Conservation (phyloP, 2,113 vertebrate species). For the Castor canadensis region DNA sequence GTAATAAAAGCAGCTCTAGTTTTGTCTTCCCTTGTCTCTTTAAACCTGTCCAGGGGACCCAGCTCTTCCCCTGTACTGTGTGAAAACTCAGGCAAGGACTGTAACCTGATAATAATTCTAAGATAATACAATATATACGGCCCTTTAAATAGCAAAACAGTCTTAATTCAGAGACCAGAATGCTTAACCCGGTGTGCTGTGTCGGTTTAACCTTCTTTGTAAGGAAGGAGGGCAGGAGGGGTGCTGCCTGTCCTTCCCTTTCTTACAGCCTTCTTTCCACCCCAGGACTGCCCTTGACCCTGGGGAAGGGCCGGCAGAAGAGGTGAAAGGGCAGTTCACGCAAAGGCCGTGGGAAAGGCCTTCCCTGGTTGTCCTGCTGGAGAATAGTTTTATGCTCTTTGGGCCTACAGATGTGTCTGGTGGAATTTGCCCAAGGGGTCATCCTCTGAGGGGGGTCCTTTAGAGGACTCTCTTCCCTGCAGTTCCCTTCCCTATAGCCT, state of each 20-base stretch:
- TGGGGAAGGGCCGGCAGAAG: not conserved
- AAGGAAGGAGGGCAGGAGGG: no score
- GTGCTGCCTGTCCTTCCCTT: not conserved
- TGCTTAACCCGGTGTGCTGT: fast-evolving
- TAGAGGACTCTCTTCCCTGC: not conserved
- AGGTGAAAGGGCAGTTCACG: no score
- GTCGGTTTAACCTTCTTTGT: not conserved
- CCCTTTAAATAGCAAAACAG: not conserved
- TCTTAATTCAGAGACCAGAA: not conserved
- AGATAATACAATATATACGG: not conserved
- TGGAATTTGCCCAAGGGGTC: not conserved
- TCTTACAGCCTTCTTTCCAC: not conserved
- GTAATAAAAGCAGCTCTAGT: not conserved
- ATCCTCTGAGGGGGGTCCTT: not conserved
- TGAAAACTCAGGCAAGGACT: not conserved
- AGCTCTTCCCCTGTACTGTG: not conserved
- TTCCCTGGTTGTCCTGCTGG: not conserved
- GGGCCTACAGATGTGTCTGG: not conserved
- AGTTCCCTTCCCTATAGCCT: not conserved
- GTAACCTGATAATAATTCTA: not conserved
- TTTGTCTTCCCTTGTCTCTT: not conserved
- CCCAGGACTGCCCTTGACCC: not conserved
- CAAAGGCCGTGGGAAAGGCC: fast-evolving
- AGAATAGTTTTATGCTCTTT: not conserved
- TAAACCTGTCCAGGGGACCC: not conserved